Conservation (phyloP, 2,113 vertebrate species). For the Epinephelus moara region DNA sequence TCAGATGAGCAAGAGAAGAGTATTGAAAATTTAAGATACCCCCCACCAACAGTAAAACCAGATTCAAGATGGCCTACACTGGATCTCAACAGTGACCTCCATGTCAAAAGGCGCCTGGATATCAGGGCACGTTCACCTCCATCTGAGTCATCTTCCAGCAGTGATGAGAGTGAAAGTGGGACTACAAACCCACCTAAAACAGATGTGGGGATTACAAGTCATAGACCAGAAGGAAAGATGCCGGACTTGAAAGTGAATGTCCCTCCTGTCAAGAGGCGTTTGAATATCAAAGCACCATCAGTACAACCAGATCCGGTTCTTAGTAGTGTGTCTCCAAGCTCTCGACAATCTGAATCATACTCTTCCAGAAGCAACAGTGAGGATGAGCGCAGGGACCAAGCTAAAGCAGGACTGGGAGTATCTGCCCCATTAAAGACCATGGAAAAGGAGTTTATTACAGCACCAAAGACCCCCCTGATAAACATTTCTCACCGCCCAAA, state of each 20-base stretch:
- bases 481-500: conserved; percentile 33
- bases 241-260: neutral
- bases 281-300: conserved; percentile 40
- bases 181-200: conserved; percentile 1
- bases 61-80: conserved; percentile 6
- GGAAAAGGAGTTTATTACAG: conserved; percentile 16
- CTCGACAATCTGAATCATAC: conserved; percentile 24
- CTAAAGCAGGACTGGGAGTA: conserved; percentile 17
- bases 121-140: conserved; percentile 13
- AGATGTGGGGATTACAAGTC: neutral
- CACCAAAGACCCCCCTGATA: neutral
- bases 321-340: neutral
- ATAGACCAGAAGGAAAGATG: neutral
- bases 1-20: conserved; percentile 20
- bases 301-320: neutral
- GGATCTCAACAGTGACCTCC: neutral
- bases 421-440: neutral
- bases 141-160: neutral
- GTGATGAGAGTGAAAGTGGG: conserved; percentile 5
- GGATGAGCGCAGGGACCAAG: conserved; percentile 43
- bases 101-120: conserved; percentile 15
- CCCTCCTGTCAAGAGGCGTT: neutral
- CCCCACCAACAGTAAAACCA: neutral
- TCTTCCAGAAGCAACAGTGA: conserved; percentile 57
- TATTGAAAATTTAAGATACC: neutral